Percentiles rank a stretch among this genome's conserved stretches.
Conservation (phyloP, 1,140 invertebrate species). For the Papilio xuthus region DNA sequence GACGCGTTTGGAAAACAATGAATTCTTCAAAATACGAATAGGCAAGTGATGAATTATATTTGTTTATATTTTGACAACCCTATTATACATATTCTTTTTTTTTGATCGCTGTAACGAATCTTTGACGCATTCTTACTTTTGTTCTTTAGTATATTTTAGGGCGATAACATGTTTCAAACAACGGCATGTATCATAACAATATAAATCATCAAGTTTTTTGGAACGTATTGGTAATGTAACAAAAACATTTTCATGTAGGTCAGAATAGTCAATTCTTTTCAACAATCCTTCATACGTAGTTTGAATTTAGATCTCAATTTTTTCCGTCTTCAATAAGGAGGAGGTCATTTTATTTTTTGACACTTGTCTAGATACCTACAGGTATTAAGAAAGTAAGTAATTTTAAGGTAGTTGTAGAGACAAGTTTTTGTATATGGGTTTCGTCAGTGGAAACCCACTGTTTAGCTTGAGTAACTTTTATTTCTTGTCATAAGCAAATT, state of each 20-base stretch:
- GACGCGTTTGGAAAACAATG: slow-evolving; percentile 7
- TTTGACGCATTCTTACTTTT: slow-evolving; percentile 20
- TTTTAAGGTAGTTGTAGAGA: no score
- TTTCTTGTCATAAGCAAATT: no score
- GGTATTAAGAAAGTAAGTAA: no score
- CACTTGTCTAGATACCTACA: no score
- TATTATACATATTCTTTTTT: not conserved
- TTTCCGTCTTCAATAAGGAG: no score
- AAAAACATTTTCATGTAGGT: not conserved
- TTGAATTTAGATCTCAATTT: not conserved
- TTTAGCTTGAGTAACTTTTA: no score
- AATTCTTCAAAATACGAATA: not conserved
- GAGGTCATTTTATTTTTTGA: no score
- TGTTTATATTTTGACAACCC: slow-evolving; percentile 12
- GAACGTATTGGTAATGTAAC: not conserved
- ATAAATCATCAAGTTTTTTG: not conserved
- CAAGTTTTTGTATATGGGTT: no score
- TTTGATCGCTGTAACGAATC: slow-evolving; percentile 6
- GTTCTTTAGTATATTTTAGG: slow-evolving; percentile 14
- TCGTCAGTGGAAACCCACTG: no score
- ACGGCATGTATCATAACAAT: not conserved
- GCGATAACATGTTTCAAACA: not conserved
- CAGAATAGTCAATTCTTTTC: not conserved
- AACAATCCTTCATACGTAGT: not conserved
- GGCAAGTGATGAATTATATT: slow-evolving; percentile 9